Evolutionary conservation across 2,113 vertebrate genomes (phyloP).

Genomic region (Saccopteryx bilineata): DNA sequence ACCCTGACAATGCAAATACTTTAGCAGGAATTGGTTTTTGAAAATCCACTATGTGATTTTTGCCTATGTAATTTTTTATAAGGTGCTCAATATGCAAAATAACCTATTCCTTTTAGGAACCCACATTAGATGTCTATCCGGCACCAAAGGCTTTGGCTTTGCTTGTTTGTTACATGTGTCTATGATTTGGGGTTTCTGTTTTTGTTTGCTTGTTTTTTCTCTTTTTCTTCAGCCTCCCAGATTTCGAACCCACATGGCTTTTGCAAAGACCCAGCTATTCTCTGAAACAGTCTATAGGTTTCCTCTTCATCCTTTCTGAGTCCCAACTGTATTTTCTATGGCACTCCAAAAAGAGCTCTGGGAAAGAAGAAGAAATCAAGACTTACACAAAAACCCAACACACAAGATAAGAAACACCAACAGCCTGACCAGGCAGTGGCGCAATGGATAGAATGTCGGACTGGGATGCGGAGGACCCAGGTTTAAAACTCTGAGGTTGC

Average conservation of each 20-base stretch:
- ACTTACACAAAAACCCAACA: constrained; percentile 34
- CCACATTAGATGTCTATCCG: background rate
- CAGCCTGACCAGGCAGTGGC: no score
- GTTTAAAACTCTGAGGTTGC: no score
- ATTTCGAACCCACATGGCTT: background rate
- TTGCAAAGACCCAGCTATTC: background rate
- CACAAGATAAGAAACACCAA: background rate
- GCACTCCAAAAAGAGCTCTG: constrained; percentile 42
- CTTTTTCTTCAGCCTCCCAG: background rate
- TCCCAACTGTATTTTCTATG: constrained; percentile 53
- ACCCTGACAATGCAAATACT: background rate
- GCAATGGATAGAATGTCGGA: no score
- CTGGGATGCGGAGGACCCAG: no score
- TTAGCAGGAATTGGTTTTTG: background rate
- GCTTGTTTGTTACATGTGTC: background rate
- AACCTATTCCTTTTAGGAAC: constrained; percentile 41
- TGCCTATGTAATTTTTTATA: background rate
- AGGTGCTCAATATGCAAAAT: constrained; percentile 33
- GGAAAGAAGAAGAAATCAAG: constrained; percentile 53
- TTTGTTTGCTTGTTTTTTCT: background rate
- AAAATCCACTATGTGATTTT: background rate
- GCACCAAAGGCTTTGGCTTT: background rate
- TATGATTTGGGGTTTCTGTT: background rate
- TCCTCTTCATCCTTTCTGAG: constrained; percentile 37
- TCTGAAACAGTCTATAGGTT: constrained; percentile 27